Evolutionary conservation across 2,888 invertebrate species (phyloP).

Genomic region (Drosophila atroscutellata): DNA sequence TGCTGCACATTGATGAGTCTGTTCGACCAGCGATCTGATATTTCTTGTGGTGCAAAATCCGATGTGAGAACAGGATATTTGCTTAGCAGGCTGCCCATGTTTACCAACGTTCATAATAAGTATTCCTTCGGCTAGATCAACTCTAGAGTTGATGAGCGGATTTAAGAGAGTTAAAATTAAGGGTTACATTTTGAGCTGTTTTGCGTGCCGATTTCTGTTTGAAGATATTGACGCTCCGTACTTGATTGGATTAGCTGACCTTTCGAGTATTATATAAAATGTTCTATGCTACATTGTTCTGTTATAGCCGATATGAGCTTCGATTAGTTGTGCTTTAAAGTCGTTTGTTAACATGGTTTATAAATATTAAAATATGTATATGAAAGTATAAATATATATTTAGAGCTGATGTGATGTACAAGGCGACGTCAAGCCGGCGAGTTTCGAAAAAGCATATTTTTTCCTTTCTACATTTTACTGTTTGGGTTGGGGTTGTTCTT

Average conservation of each 20-base stretch:
- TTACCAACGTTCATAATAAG: neutral
- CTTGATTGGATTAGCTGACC: neutral
- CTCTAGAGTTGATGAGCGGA: neutral
- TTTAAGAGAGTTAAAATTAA: neutral
- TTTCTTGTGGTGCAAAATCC: no score
- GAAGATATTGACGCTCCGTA: neutral
- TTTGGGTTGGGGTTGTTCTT: constrained; percentile 7
- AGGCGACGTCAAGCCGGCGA: constrained; percentile 51
- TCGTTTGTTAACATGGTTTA: neutral
- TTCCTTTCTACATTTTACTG: constrained; percentile 6
- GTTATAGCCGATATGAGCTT: neutral
- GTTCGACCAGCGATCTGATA: neutral
- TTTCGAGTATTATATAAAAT: neutral
- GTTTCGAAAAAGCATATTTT: constrained; percentile 26
- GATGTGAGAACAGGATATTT: neutral
- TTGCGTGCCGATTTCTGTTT: neutral
- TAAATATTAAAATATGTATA: neutral
- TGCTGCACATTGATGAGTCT: neutral
- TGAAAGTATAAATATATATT: neutral
- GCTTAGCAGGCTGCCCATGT: neutral
- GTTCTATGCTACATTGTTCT: neutral
- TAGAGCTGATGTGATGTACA: constrained; percentile 28
- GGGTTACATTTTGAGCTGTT: neutral
- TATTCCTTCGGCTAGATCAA: neutral
- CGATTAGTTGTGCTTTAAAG: neutral